Conservation (phyloP, 1,140 invertebrate species). For the Drosophila malerkotliana region DNA sequence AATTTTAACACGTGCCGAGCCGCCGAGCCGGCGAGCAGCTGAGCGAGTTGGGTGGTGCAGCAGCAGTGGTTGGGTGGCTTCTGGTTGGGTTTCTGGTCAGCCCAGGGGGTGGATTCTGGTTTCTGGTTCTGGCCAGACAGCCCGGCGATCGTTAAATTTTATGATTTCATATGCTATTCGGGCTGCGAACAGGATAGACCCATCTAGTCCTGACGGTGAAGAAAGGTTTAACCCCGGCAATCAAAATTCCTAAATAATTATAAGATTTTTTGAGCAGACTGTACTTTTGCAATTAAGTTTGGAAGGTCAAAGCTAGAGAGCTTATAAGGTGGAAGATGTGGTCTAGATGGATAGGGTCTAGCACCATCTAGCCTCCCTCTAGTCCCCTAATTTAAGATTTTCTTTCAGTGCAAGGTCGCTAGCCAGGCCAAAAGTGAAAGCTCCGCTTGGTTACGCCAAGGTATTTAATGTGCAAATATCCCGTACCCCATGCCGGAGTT, state of each 20-base stretch:
- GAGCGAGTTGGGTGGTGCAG: constrained; percentile 12
- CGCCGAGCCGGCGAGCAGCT: constrained; percentile 60
- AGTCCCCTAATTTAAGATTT: background rate
- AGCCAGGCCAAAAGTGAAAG: constrained; percentile 67
- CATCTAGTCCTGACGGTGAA: constrained; percentile 11
- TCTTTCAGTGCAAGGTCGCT: constrained; percentile 7
- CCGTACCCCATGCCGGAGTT: constrained; percentile 42
- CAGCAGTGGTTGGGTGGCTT: constrained; percentile 45
- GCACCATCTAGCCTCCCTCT: too few relatives aligned
- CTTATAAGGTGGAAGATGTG: too few relatives aligned
- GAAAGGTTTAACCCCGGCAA: constrained; percentile 46
- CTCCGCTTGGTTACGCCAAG: constrained; percentile 50
- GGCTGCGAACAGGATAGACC: constrained; percentile 15
- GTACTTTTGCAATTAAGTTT: constrained; percentile 1
- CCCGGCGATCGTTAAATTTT: constrained; percentile 76
- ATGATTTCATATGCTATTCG: constrained; percentile 64
- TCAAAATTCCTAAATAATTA: background rate
- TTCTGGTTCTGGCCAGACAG: constrained; percentile 24
- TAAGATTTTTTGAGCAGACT: background rate
- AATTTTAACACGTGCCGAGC: constrained; percentile 81
- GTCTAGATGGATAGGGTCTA: too few relatives aligned
- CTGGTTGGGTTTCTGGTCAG: constrained; percentile 33
- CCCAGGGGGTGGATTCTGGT: constrained; percentile 34
- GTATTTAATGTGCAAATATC: constrained; percentile 82
- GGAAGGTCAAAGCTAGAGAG: background rate